A percentile compares a stretch with the other conserved stretches of the same genome.
phyloP scores from a whole-genome alignment of 2,113 vertebrate genomes.

The Bufo gargarizans region DNA sequence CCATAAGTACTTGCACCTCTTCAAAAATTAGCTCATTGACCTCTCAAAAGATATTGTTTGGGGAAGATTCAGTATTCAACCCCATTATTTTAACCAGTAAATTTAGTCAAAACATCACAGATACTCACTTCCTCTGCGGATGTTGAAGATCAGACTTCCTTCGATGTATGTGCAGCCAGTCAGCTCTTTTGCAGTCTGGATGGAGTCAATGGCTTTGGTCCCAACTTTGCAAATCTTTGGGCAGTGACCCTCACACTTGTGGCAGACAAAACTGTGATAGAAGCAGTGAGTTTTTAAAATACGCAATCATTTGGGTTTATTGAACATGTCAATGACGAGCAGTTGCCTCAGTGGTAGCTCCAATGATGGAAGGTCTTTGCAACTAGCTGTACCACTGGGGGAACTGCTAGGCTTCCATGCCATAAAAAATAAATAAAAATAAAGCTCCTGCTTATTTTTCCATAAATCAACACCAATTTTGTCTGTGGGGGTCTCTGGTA shows the following conservation, averaged over 20 bases:
- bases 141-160: conserved; percentile 80
- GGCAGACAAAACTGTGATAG: conserved; percentile 76
- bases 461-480: too few relatives aligned
- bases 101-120: neutral
- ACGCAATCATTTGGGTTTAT: neutral
- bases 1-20: neutral
- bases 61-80: neutral
- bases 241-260: conserved; percentile 77
- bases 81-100: neutral
- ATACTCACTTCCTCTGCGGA: conserved; percentile 80
- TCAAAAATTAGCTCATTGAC: neutral
- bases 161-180: conserved; percentile 78
- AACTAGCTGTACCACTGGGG: too few relatives aligned
- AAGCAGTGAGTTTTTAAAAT: neutral
- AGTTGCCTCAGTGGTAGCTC: too few relatives aligned
- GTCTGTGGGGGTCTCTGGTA: too few relatives aligned
- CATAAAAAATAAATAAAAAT: too few relatives aligned
- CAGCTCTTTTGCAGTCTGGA: conserved; percentile 71
- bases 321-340: neutral
- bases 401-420: too few relatives aligned
- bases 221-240: conserved; percentile 81
- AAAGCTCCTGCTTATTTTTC: too few relatives aligned
- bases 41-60: neutral
- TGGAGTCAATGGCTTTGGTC: conserved; percentile 79
- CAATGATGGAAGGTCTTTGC: too few relatives aligned